Base-by-base conservation (phyloP, 2,797 vertebrate genomes). In the Chloroceryle amazona region DNA sequence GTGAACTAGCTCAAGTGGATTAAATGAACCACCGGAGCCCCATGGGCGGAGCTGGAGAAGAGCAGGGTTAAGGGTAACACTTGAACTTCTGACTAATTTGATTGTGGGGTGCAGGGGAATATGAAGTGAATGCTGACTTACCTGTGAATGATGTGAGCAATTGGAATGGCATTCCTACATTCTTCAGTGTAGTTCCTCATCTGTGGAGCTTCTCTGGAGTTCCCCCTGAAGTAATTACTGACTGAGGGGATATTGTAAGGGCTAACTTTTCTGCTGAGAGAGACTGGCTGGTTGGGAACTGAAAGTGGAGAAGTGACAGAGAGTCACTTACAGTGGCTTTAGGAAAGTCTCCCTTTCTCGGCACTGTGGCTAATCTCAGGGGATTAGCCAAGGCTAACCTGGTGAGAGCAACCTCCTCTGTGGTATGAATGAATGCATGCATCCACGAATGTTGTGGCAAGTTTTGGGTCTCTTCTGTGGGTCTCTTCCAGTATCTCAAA, bases 131-230 rank as follows among this genome's bases (percentile, higher is more conserved):
- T 31, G 58, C 37, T 37, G 42, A 29, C 12, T 75, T 61, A 33
- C 13, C 31, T 0, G 0, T 71, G 16, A 44, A 16, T n/a, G 72
- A 42, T 6, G 29, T 1, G 0, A 49, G 28, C 15, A 39, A 11
- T 33, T 31, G 33, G 33, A 23, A 12, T 5, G 19, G 33, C 17
- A 3, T 19, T 37, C 9, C 37, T 51, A 0, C 7, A 1, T n/a
- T 71, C 42, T 71, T 84, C 49, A 29, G 26, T 8, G 2, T 9
- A 16, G 35, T 41, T 44, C 29, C 28, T 65, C 12, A 21, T 55
- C 41, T 7, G 10, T 23, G 26, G 42, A 52, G 37, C 16, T 82
- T 51, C 75, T 81, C 54, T 67, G 19, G 37, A 52, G 8, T 3
- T 47, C 31, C 6, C 11, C 13, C 35, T 20, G 22, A 20, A 51